Base-by-base conservation (phyloP, 30 jellyfish, hydroid and myxozoan species). In the Cassiopea xamachana region DNA sequence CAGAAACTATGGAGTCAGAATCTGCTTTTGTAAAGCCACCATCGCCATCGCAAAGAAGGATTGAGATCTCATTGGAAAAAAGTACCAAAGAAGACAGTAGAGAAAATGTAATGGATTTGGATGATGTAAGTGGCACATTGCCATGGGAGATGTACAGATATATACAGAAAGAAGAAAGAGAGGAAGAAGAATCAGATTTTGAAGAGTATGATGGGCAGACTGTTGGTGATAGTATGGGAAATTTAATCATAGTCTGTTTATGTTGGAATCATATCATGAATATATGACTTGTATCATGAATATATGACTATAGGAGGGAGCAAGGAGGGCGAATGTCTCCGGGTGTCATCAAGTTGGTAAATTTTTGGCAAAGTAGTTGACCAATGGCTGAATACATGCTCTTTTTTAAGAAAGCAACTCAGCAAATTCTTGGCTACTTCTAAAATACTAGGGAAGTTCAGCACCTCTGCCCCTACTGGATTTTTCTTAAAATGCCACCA, bases 61-160 rank as follows among this genome's bases (percentile, higher is more conserved):
- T 16, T 5, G 89, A 77, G 39, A 55, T 48, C 7, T 9, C 51
- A 19, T 60, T 67, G 78, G 87, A 19, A 69, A 16, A 13, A 48
- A 82, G 12, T 46, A 16, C 47, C 6, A 50, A 4, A 9, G 69
- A 80, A 60, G 89, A 10, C 4, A 39, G 59, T 19, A 58, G 60
- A 60, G 69, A n/a, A 44, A n/a, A 16, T 1, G 50, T 46, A 27
- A 67, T 69, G 69, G 46, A 70, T 0, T 43, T 69, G 39, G 90
- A 67, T 73, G 88, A 89, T 68, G 87, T n/a, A 6, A 87, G 78
- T 62, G 82, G 96, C 61, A 59, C 96, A 9, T 47, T 82, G 43
- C 96, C 97, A 55, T 94, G 97, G 98, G 96, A 97, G 72, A 85
- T 90, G 92, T 94, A 89, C 79, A 90, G 78, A 50, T 85, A 90